These are phyloP conservation scores for Pimpla rufipes DNA, from an alignment of 2,888 invertebrate species.

Conservation along the genomic window DNA sequence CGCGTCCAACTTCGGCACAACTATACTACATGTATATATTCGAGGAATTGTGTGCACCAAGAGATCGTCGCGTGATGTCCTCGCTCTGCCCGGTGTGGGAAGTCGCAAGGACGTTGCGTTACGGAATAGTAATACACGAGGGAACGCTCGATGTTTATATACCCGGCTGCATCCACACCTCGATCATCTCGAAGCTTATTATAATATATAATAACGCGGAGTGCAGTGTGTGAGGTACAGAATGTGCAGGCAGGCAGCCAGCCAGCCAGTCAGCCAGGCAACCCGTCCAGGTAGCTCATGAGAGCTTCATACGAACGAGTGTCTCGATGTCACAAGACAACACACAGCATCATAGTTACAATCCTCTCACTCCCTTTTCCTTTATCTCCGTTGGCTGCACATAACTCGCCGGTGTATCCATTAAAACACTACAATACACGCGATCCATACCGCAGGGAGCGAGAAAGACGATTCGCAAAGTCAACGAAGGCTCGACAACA, in stretches of 20 bases:
- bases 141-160: conserved; percentile 60
- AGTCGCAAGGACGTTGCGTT: conserved; percentile 78
- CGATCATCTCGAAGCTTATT: conserved; percentile 59
- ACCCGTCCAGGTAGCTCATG: conserved; percentile 70
- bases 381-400: background rate
- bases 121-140: conserved; percentile 64
- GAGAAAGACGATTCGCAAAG: background rate
- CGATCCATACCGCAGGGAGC: background rate
- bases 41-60: conserved; percentile 49
- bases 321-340: conserved; percentile 71
- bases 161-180: conserved; percentile 63
- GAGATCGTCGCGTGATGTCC: conserved; percentile 56
- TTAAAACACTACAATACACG: conserved; percentile 21
- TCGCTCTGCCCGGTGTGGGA: conserved; percentile 72
- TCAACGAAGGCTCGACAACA: background rate
- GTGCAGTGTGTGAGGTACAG: background rate
- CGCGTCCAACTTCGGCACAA: background rate
- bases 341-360: conserved; percentile 13
- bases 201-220: conserved; percentile 29
- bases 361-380: background rate
- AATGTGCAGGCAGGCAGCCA: too few relatives aligned
- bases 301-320: conserved; percentile 59
- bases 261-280: too few relatives aligned
- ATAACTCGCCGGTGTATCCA: conserved; percentile 12
- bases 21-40: conserved; percentile 30